Base-by-base conservation (phyloP, 2,888 invertebrate species). In the Automeris io region DNA sequence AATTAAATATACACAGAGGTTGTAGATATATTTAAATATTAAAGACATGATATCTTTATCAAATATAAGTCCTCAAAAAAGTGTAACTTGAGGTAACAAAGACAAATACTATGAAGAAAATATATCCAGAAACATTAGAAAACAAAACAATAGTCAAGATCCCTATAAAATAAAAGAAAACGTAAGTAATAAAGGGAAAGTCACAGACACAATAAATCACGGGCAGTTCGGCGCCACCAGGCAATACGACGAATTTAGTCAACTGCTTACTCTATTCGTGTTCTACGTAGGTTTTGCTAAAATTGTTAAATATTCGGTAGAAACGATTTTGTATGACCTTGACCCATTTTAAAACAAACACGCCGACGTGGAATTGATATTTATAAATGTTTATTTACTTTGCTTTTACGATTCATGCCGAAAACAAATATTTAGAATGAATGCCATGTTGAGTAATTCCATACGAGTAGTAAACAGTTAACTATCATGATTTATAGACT, bases 151-250 rank as follows among this genome's bases (percentile, higher is more conserved):
- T 42, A 55, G 51, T 51, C 35, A 44, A 53, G 53, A 51, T 54
- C 51, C 42, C 39, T 43, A 47, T 41, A 48, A 47, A 49, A 47
- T 49, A 46, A 54, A 57, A 50, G 41, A 33, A 51, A 47, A 54
- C 45, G 45, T 47, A 55, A 63, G 45, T 47, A 55, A 63, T 56
- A 60, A 64, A 56, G 57, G 48, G 51, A 59, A 64, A 66, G 61
- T 56, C 61, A 42, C 54, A 65, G 68, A 66, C 65, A 61, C 57
- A 39, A 72, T 70, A 71, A 74, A 73, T 73, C 65, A 70, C 63
- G 44, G 45, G 43, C 45, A 41, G 39, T 40, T 41, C 44, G 52
- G 37, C 49, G 45, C 38, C 48, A 46, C 45, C 31, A n/a, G 35
- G 31, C 37, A 9, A 38, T 32, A 40, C 31, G 21, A 22, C 23